Base-by-base conservation (phyloP, 2,113 vertebrate species). In the Cyanoderma ruficeps region DNA sequence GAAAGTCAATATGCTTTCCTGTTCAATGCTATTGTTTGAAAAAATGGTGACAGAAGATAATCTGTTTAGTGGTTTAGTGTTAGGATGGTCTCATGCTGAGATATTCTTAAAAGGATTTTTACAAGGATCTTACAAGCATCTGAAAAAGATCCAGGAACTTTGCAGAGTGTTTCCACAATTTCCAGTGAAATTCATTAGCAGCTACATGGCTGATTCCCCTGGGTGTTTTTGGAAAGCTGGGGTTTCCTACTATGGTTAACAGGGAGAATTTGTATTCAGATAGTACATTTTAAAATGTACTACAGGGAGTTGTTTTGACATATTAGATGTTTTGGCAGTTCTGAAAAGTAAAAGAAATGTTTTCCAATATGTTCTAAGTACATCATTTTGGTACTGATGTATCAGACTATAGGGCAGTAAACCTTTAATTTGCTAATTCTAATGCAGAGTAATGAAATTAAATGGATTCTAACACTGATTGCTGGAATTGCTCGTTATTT, bases 391-490 rank as follows among this genome's bases (percentile, higher is more conserved):
- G 47, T 94, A 79, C 30, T 64, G 50, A 75, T 75, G 16, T 70
- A 67, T 86, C 44, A 77, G 28, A 39, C 46, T 61, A 6, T 18
- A 72, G 64, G 39, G 31, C 42, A 74, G 52, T 27, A 90, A 69
- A 96, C 70, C 49, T 87, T 87, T 87, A 64, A 72, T 84, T 96
- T 87, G 33, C 41, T 76, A 57, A 77, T 72, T 78, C 41, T 72
- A 23, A 72, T 55, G 23, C 50, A 37, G 50, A 80, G 18, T 63
- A 87, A 69, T 91, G 53, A 81, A 72, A 49, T 65, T 23, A 70
- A 84, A 79, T 76, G 21, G 28, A 68, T 81, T 89, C 27, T 82
- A 50, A 50, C 18, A n/a, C 33, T 28, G 17, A 27, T 68, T 90
- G 53, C 41, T 91, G 37, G 41, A 39, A 44, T n/a, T 81, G 46